phyloP scores from a whole-genome alignment of 2,888 invertebrate species.

The Marronus borbonicus region DNA sequence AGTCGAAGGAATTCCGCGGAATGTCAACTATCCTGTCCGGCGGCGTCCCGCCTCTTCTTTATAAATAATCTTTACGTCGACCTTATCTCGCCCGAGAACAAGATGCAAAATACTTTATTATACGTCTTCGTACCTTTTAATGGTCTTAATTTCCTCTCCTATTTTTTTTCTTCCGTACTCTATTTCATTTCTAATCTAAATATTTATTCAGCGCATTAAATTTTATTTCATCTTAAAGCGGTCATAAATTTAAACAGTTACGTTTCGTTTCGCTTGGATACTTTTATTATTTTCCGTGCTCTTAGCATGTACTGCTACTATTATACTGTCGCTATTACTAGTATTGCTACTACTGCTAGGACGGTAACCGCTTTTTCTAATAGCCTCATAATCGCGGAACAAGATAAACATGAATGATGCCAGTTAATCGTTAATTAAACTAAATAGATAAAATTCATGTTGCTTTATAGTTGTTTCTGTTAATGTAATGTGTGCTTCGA shows the following conservation, averaged over 20 bases:
- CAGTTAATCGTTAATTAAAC: not conserved
- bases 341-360: not conserved
- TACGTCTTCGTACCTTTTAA: not conserved
- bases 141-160: constrained; percentile 3
- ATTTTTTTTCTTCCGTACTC: not conserved
- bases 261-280: not conserved
- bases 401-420: constrained; percentile 4
- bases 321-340: not conserved
- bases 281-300: not conserved
- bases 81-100: not conserved
- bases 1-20: constrained; percentile 4
- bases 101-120: constrained; percentile 12
- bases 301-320: too few relatives aligned
- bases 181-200: not conserved
- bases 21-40: not conserved
- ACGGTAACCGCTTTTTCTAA: not conserved
- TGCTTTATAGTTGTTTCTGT: too few relatives aligned
- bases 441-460: not conserved
- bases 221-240: constrained; percentile 14
- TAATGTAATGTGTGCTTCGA: not conserved
- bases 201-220: constrained; percentile 4
- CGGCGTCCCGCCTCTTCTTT: constrained; percentile 1
- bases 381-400: not conserved
- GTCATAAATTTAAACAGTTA: not conserved
- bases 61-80: constrained; percentile 5